Evolutionary conservation across 2,797 vertebrate genomes (phyloP).

Genomic region (Tarsius wallacei): DNA sequence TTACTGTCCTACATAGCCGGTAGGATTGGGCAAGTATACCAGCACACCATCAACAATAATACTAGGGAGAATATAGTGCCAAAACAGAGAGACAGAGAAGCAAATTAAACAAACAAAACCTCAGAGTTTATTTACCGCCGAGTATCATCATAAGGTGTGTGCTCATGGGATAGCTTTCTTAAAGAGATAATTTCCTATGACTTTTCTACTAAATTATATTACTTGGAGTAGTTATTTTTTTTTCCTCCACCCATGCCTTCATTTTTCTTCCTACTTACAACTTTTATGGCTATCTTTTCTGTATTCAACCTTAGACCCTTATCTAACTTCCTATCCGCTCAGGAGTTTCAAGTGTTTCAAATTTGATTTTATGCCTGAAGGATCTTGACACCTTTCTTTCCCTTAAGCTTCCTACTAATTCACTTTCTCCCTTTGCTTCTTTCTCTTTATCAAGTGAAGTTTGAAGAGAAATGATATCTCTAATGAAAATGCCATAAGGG

Average conservation of each 20-base stretch:
- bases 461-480: conserved; percentile 24
- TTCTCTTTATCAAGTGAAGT: conserved; percentile 24
- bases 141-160: not conserved
- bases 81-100: not conserved
- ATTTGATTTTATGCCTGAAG: conserved; percentile 75
- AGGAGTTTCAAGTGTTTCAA: conserved; percentile 67
- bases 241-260: not conserved
- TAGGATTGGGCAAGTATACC: not conserved
- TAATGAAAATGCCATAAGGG: not conserved
- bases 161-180: not conserved
- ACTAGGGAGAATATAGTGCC: not conserved
- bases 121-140: not conserved
- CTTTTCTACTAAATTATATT: not conserved
- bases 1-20: not conserved
- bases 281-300: not conserved
- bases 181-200: not conserved
- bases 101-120: not conserved
- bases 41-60: not conserved
- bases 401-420: conserved; percentile 61
- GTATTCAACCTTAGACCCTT: not conserved
- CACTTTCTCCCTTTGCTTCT: not conserved
- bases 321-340: conserved; percentile 47
- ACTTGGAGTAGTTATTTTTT: not conserved
- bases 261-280: not conserved
- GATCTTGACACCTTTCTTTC: conserved; percentile 49